Evolutionary conservation across 2,797 vertebrate species (phyloP).

Genomic region (Myotis planiceps): DNA sequence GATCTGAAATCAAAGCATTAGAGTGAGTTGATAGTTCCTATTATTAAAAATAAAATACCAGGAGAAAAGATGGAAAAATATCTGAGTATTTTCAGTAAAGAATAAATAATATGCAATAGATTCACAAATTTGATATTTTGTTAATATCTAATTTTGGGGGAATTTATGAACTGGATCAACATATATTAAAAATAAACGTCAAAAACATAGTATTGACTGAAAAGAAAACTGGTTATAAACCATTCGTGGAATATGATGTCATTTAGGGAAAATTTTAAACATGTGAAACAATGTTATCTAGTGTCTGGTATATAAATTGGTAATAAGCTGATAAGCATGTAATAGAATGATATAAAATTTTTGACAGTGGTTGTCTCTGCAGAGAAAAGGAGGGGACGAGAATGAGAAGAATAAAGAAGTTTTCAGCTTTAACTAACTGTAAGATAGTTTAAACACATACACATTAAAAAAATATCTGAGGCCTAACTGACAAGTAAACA

Average conservation of each 20-base stretch:
- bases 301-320: background rate
- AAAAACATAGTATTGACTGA: conserved; percentile 8
- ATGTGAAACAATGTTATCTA: background rate
- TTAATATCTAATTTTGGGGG: too few relatives aligned
- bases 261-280: background rate
- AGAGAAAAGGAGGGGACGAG: background rate
- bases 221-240: background rate
- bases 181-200: background rate
- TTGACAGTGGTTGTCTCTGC: background rate
- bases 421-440: background rate
- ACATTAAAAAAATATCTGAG: background rate
- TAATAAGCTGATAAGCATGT: background rate
- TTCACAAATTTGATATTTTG: background rate
- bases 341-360: background rate
- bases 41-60: conserved; percentile 19
- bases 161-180: background rate
- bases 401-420: background rate
- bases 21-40: background rate
- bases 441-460: background rate
- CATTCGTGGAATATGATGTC: background rate
- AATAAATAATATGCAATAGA: background rate
- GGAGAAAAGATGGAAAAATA: background rate
- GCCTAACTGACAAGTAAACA: background rate
- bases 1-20: background rate
- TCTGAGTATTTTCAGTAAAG: background rate